These are phyloP conservation scores for Mormyrops boulengeri DNA, from an alignment of 2,797 vertebrate species.

Conservation along the genomic window DNA sequence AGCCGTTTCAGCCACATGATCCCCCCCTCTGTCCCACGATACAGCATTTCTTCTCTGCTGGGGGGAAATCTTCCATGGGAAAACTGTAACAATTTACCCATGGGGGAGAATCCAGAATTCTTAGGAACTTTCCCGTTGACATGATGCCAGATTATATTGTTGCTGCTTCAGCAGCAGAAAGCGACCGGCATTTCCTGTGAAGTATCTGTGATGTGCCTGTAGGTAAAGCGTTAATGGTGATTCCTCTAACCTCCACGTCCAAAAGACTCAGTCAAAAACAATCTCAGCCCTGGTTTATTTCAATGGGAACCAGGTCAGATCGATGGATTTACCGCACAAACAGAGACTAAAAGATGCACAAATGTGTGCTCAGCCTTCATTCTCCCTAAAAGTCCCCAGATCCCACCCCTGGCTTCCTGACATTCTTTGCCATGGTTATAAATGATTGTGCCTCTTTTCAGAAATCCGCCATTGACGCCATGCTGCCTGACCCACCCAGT, in stretches of 20 bases:
- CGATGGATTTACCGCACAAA: not conserved
- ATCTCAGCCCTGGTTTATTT: not conserved
- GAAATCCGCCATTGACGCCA: not conserved
- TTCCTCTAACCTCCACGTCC: not conserved
- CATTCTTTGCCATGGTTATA: not conserved
- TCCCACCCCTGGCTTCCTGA: not conserved
- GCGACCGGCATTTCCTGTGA: not conserved
- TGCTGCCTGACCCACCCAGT: not conserved
- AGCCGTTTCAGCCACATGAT: not conserved
- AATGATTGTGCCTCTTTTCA: not conserved
- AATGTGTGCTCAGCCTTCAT: not conserved
- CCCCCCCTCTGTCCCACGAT: not conserved
- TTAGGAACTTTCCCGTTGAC: not conserved
- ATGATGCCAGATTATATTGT: not conserved
- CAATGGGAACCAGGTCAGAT: not conserved
- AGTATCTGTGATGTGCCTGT: not conserved
- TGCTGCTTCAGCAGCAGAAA: not conserved
- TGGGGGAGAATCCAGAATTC: not conserved
- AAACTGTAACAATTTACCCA: not conserved
- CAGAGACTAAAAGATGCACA: not conserved
- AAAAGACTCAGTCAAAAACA: not conserved
- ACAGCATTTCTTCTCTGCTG: not conserved
- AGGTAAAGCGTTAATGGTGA: not conserved
- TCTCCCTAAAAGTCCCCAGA: not conserved
- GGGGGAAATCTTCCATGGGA: not conserved